Evolutionary conservation across 2,113 vertebrate genomes (phyloP).

Genomic region (Pelobates fuscus): DNA sequence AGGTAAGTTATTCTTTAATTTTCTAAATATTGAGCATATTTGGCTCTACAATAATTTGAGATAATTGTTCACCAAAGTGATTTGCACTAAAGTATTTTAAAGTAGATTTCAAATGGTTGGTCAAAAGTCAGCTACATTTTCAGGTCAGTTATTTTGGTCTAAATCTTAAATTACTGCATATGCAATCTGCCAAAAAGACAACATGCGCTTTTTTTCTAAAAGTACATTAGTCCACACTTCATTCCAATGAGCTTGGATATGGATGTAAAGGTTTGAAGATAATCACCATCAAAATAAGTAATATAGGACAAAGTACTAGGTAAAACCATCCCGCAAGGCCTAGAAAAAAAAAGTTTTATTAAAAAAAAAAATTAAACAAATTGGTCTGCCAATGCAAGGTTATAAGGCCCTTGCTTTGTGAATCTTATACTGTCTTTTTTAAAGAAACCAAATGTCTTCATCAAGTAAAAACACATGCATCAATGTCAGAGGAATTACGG

Average conservation of each 20-base stretch:
- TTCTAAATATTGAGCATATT: no score
- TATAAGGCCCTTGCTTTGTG: conserved; percentile 44
- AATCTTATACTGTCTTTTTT: conserved; percentile 38
- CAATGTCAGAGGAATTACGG: conserved; percentile 43
- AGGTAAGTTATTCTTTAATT: no score
- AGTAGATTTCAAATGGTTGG: no score
- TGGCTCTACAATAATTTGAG: no score
- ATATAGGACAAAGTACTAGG: conserved; percentile 22
- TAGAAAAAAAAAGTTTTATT: conserved; percentile 20
- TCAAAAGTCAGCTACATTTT: no score
- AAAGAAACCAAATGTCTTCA: conserved; percentile 44
- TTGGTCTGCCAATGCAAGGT: conserved; percentile 47
- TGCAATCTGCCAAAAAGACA: no score
- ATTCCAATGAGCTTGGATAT: not conserved
- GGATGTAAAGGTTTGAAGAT: not conserved
- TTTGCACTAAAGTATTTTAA: no score
- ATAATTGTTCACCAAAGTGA: no score
- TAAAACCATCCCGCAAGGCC: conserved; percentile 45
- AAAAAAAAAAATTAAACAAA: conserved; percentile 47
- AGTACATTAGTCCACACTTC: no score
- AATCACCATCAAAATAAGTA: conserved; percentile 11
- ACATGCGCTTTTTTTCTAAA: no score
- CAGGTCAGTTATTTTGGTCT: no score
- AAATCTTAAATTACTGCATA: no score
- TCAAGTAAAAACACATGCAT: conserved; percentile 43